Percentiles rank a stretch among this genome's conserved stretches.
These are phyloP conservation scores for Paraescarpia echinospica DNA, from an alignment of 1,140 invertebrate genomes.

Conservation along the genomic window DNA sequence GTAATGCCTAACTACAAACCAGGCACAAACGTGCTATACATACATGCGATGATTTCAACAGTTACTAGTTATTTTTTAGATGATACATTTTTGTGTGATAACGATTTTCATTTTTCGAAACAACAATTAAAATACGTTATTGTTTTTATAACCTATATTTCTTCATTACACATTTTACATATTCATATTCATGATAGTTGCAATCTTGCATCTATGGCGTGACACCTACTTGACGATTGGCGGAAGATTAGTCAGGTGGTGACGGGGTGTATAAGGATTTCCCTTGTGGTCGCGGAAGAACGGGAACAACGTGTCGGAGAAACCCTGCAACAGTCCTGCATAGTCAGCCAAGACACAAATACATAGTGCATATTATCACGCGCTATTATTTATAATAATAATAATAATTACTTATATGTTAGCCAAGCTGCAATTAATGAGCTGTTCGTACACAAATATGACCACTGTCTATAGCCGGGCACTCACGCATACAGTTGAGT, in stretches of 20 bases:
- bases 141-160: too few species aligned
- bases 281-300: slow-evolving; percentile 88
- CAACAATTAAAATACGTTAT: not conserved
- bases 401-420: too few species aligned
- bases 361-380: not conserved
- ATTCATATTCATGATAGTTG: not conserved
- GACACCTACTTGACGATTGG: slow-evolving; percentile 82
- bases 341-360: not conserved
- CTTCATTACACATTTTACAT: too few species aligned
- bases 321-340: slow-evolving; percentile 64
- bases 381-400: not conserved
- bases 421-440: too few species aligned
- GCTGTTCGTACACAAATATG: too few species aligned
- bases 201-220: slow-evolving; percentile 7
- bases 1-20: too few species aligned
- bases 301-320: slow-evolving; percentile 92
- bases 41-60: not conserved
- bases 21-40: not conserved
- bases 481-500: too few species aligned
- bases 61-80: not conserved
- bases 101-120: not conserved
- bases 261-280: slow-evolving; percentile 78
- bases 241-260: slow-evolving; percentile 75
- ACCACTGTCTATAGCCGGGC: too few species aligned
- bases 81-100: not conserved